Evolutionary conservation across 2,113 vertebrate species (phyloP).

Genomic region (Oenanthe melanoleuca): DNA sequence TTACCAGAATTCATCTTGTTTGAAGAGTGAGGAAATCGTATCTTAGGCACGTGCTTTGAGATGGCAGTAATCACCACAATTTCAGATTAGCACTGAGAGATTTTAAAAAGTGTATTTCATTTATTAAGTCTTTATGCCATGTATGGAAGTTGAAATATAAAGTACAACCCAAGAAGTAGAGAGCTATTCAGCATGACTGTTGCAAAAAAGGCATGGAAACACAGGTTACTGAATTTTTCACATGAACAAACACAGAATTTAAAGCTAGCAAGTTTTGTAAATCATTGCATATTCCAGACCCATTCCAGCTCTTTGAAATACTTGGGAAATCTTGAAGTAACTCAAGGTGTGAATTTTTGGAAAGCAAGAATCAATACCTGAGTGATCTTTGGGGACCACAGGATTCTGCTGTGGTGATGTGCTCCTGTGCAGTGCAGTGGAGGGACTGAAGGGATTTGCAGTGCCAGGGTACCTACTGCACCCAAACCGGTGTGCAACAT

Average conservation of each 20-base stretch:
- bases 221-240: neutral
- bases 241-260: neutral
- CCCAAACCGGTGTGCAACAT: neutral
- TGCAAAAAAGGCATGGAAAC: neutral
- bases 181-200: neutral
- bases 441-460: neutral
- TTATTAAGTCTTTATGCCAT: neutral
- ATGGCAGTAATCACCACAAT: neutral
- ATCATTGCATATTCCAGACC: neutral
- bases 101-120: neutral
- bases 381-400: neutral
- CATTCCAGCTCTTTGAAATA: neutral
- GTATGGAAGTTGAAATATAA: neutral
- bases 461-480: fast-evolving
- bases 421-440: neutral
- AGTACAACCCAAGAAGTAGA: neutral
- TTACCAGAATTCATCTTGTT: neutral
- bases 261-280: neutral
- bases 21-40: neutral
- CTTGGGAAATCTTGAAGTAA: neutral
- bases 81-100: neutral
- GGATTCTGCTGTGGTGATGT: neutral
- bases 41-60: neutral
- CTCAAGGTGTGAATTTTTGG: neutral
- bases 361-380: neutral